Evolutionary conservation across 2,888 invertebrate species (phyloP), one percentile per base, ranked within the genome.

Genomic region (Prosopocoilus inquinatus): DNA sequence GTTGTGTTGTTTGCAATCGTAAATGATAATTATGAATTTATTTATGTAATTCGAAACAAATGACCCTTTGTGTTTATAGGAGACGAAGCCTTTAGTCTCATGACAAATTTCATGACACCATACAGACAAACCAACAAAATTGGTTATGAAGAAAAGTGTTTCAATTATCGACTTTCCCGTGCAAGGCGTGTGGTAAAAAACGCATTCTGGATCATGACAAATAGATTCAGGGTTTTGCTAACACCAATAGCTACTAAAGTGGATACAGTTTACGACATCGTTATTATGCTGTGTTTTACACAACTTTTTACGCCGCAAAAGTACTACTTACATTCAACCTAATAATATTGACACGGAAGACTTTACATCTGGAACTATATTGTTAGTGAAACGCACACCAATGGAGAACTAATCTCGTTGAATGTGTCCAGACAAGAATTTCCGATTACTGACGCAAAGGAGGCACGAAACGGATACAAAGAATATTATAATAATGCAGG

Each of bases 91-190:
- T 50, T 50, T 47, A 20, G 16, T 11, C 47, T 47, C 11, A 47
- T 47, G 47, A 28, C 15, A 47, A 47, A 49, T 38, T 9, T 62
- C 57, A 49, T 49, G 36, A 52, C 9, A 35, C 45, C 36, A 32
- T 52, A 48, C 39, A 15, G 28, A 9, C 38, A 49, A 36, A 49
- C 28, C 16, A 49, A 49, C 28, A 44, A 13, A 36, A 47, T 47
- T 16, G 28, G 32, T 20, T 32, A 47, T 12, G 33, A 47, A 32
- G 47, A 47, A 32, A 47, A 33, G 33, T 16, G 15, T 32, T 47
- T 64, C 51, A 66, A 65, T 58, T 67, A 65, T 56, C 45, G 63
- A 32, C 55, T 67, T 33, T 67, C 64, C 13, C 53, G 65, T 47
- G 63, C 64, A 46, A 45, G 65, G 11, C 48, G 58, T 28, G 50